A percentile compares a stretch with the other conserved stretches of the same genome.
phyloP scores from a whole-genome alignment of 2,797 vertebrate species.

The Argyrosomus regius region DNA sequence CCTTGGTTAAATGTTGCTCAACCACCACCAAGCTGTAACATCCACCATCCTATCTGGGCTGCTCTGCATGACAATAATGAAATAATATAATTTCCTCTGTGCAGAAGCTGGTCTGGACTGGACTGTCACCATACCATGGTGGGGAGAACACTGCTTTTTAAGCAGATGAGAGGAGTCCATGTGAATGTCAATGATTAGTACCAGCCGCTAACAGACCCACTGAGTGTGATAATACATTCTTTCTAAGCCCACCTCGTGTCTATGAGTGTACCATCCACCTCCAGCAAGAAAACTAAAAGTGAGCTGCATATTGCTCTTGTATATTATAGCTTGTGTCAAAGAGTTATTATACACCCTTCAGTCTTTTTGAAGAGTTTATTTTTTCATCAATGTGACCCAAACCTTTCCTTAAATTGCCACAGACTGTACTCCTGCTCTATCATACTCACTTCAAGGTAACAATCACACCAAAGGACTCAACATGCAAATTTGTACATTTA shows the following conservation, averaged over 20 bases:
- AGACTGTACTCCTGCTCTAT: neutral
- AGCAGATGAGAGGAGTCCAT: neutral
- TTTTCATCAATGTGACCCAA: neutral
- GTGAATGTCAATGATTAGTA: conserved; percentile 10
- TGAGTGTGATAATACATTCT: conserved; percentile 30
- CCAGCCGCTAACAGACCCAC: neutral
- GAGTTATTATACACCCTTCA: neutral
- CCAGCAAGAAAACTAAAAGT: conserved; percentile 13
- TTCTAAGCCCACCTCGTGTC: neutral
- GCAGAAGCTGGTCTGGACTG: neutral
- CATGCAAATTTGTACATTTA: neutral
- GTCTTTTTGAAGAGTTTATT: neutral
- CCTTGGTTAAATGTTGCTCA: conserved; percentile 2
- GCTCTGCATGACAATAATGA: neutral
- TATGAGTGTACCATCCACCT: neutral
- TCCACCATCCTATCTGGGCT: neutral
- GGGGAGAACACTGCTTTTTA: neutral
- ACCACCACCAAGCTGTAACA: neutral
- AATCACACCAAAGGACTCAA: neutral
- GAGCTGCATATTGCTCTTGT: too few species aligned
- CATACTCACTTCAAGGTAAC: neutral
- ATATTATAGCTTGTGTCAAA: too few species aligned
- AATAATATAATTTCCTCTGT: neutral
- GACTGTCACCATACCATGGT: neutral
- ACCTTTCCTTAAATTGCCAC: neutral